phyloP scores from a whole-genome alignment of 2,797 vertebrate genomes.

The Catamblyrhynchus diadema region DNA sequence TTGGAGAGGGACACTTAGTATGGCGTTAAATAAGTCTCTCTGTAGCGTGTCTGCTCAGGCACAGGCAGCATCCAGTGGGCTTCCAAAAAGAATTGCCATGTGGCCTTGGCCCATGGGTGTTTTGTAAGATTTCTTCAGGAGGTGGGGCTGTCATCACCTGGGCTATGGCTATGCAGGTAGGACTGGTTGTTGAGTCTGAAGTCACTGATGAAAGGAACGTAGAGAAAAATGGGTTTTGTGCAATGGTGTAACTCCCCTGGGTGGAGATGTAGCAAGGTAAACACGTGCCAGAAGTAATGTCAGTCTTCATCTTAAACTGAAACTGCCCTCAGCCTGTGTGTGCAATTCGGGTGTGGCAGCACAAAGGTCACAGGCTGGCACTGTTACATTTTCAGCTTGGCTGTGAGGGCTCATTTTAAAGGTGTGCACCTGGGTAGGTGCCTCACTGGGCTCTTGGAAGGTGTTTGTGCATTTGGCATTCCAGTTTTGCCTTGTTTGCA shows the following conservation, averaged over 20 bases:
- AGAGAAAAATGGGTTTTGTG: background rate
- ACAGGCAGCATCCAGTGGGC: background rate
- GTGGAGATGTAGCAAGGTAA: background rate
- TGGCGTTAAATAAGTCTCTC: background rate
- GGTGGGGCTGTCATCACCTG: background rate
- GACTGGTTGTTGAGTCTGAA: background rate
- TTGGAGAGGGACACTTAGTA: background rate
- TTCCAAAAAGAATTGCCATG: background rate
- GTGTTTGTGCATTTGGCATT: background rate
- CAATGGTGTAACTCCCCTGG: background rate
- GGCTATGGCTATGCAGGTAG: background rate
- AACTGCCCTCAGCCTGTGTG: background rate
- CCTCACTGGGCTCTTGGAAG: background rate
- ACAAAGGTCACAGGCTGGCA: background rate
- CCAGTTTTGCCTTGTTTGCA: background rate
- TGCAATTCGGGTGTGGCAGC: background rate
- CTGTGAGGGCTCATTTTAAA: background rate
- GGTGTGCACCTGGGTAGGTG: rapidly evolving
- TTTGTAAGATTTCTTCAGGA: background rate
- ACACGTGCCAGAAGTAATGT: background rate
- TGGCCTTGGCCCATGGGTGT: background rate
- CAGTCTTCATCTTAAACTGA: background rate
- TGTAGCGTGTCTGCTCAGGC: background rate
- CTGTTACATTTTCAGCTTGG: background rate
- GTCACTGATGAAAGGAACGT: background rate